A percentile compares a stretch with the other conserved stretches of the same genome.
Conservation (phyloP, 1,140 invertebrate genomes). For the Rhopalosiphum maidis region DNA sequence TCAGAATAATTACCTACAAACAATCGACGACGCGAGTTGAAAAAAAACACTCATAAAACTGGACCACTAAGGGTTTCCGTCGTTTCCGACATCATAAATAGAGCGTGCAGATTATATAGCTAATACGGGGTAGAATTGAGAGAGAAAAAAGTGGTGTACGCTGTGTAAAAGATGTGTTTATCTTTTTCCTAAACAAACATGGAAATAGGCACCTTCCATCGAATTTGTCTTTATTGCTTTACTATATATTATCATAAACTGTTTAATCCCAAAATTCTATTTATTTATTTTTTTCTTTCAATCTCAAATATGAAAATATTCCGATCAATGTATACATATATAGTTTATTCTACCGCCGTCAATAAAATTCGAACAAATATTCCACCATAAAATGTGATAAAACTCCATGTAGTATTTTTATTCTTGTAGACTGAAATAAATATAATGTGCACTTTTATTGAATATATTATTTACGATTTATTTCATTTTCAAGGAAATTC, state of each 20-base stretch:
- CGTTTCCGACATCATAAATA: not conserved
- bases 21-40: not conserved
- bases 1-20: not conserved
- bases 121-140: not conserved
- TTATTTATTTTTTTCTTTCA: not conserved
- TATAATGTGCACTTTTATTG: not conserved
- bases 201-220: not conserved
- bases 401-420: not conserved
- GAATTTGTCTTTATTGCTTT: conserved; percentile 21
- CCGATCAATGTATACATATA: not conserved
- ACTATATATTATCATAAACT: not conserved
- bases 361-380: not conserved
- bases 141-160: not conserved
- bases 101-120: not conserved
- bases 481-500: conserved; percentile 2
- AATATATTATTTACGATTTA: not conserved
- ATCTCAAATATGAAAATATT: conserved; percentile 13
- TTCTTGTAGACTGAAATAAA: not conserved
- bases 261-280: not conserved
- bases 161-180: not conserved
- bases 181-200: conserved; percentile 25
- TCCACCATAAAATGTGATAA: not conserved
- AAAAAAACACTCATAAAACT: not conserved
- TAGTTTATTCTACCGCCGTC: not conserved
- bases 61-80: not conserved